These are phyloP conservation scores for Acrocyrtus sp. DNA, from an alignment of 2,888 invertebrate genomes.

Conservation along the genomic window DNA sequence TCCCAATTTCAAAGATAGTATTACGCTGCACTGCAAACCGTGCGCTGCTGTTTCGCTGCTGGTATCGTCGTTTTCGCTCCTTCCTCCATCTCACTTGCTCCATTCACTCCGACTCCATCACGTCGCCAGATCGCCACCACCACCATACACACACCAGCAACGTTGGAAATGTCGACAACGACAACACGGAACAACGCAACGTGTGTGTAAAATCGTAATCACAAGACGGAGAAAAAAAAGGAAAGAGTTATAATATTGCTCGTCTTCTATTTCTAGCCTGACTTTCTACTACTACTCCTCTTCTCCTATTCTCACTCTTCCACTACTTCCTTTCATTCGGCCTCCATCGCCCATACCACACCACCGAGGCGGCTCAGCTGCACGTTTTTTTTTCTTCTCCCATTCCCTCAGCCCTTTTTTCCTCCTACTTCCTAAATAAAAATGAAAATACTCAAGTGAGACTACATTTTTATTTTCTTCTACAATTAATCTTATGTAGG, in stretches of 20 bases:
- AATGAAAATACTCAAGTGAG: neutral
- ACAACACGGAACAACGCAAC: too few species aligned
- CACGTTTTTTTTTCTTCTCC: conserved; percentile 11
- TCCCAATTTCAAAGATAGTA: conserved; percentile 25
- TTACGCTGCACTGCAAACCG: conserved; percentile 40
- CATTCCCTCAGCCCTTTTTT: conserved; percentile 9
- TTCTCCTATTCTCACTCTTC: conserved; percentile 17
- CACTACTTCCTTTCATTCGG: conserved; percentile 29
- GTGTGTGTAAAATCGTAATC: neutral
- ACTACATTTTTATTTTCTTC: neutral
- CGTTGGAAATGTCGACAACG: neutral
- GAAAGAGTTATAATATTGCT: neutral
- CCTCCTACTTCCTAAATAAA: neutral
- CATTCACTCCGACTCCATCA: too few species aligned
- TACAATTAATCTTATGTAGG: neutral
- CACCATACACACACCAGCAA: too few species aligned
- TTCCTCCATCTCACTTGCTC: too few species aligned
- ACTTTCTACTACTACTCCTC: conserved; percentile 5
- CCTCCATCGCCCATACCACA: conserved; percentile 35
- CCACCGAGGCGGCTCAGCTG: too few species aligned
- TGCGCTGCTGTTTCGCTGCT: conserved; percentile 37
- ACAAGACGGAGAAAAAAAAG: neutral
- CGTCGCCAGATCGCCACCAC: too few species aligned
- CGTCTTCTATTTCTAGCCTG: neutral
- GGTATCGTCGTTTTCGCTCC: too few species aligned